Evolutionary conservation across 2,113 vertebrate genomes (phyloP), one percentile per base, ranked within the genome.

Genomic region (Ciconia stormi): DNA sequence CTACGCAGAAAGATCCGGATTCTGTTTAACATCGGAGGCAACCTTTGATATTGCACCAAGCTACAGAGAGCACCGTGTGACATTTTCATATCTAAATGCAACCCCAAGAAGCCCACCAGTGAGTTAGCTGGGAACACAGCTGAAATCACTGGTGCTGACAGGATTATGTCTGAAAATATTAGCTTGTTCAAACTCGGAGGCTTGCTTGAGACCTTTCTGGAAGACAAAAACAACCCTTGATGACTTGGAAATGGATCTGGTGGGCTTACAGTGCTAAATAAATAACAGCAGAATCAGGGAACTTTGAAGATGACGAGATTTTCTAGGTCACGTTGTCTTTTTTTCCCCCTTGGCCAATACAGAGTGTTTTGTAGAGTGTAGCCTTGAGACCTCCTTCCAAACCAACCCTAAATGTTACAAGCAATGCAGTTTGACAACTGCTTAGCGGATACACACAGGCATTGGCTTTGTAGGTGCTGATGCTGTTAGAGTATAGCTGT

Each of bases 391-490:
- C 74, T 81, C 22, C 71, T 91, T 92, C 89, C 74, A 93, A 82
- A 83, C 63, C 59, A 88, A 21, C 44, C 82, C 82, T 78, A 81
- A 96, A 92, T 67, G 89, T 94, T 96, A 88, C 84, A 74, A 92
- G 93, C 18, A 86, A 93, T 87, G 30, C 67, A 93, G 56, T 93
- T 50, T 94, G 96, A 95, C 94, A 96, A 66, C 69, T 87, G 65
- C 82, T 87, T 84, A 87, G 92, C 1, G 3, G 80, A 89, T 62
- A 58, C 46, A 30, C 52, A 34, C 23, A 69, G 47, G 52, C 88
- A 62, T 72, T 56, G 80, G 69, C 85, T 90, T 93, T 82, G 88
- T 94, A 92, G 95, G 90, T 96, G 94, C 25, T 92, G 92, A 93
- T 82, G 71, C 70, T 91, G 32, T 71, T 93, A 63, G 50, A 47